phyloP scores from a whole-genome alignment of 2,797 vertebrate species.

The Liasis olivaceus region DNA sequence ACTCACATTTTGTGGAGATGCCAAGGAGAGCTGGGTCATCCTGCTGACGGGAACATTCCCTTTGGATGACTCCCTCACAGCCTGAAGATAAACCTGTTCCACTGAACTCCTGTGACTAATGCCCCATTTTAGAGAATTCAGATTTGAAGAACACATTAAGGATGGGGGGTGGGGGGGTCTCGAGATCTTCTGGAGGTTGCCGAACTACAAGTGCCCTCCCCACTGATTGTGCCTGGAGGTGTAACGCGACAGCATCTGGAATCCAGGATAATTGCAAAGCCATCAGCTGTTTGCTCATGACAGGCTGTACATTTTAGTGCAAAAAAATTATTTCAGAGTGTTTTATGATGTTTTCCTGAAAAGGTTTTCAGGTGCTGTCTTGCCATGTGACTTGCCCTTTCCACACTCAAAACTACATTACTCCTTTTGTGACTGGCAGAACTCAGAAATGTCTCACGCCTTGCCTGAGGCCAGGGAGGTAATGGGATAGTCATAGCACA shows the following conservation, averaged over 20 bases:
- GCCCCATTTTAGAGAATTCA: conserved; percentile 42
- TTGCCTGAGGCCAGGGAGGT: neutral
- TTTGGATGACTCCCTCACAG: conserved; percentile 44
- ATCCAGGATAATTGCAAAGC: conserved; percentile 54
- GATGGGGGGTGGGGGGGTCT: neutral
- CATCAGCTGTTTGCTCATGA: neutral
- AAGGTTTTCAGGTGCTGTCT: neutral
- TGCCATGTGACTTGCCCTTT: neutral
- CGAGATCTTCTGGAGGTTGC: neutral
- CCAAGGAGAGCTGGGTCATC: conserved; percentile 39
- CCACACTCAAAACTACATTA: neutral
- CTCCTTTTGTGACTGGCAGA: neutral
- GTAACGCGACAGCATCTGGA: neutral
- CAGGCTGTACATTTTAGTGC: neutral
- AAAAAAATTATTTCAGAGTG: neutral
- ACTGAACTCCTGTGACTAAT: conserved; percentile 58
- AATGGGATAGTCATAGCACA: neutral
- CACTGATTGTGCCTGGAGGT: neutral
- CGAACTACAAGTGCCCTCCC: neutral
- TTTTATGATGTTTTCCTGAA: neutral
- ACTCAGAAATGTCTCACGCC: neutral
- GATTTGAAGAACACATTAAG: conserved; percentile 43
- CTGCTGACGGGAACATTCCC: conserved; percentile 55
- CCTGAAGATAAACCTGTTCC: conserved; percentile 58
- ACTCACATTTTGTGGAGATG: conserved; percentile 48